Evolutionary conservation across 2,797 vertebrate genomes (phyloP), one percentile per base, ranked within the genome.

Genomic region (Apogon talboti): DNA sequence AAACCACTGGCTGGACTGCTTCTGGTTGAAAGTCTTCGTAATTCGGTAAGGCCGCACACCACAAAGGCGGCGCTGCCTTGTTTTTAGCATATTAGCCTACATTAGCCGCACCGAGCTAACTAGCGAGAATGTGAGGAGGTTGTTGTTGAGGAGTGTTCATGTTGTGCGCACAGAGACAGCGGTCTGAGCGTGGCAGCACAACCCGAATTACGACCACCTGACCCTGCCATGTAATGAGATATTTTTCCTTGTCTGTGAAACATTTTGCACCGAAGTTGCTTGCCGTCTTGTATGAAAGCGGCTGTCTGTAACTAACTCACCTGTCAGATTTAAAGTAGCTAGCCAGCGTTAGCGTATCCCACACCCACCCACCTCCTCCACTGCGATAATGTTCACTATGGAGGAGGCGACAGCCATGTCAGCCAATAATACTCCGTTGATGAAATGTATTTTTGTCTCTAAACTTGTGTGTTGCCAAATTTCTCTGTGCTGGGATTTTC

Each of bases 31-130:
- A 47, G 60, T 41, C 74, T n/a, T 46, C 57, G 4, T 37, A 21
- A 7, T 68, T 45, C 6, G 90, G 91, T 92, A 85, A 91, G 91
- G 74, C 13, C 30, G 3, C 76, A 10, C 12, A 11, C 1, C 37
- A 3, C 6, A 38, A 37, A 3, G 44, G 59, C 61, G 40, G 55
- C 16, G 63, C 78, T 65, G 82, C 77, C 81, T 88, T 92, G 91
- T 91, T 92, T 91, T 91, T 91, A 91, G 87, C 89, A 87, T 84
- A 75, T 68, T 88, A 90, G 84, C 84, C 33, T n/a, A 71, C 3
- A 66, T 56, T 71, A 63, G 84, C 84, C 42, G 3, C 54, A 30
- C 6, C 57, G 40, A 68, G 83, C 84, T 80, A 86, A 85, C 72
- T 37, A 35, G 76, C 70, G 55, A 59, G 59, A 77, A 74, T 79